These are phyloP conservation scores for Cottoperca gobio DNA, from an alignment of 2,797 vertebrate species.

Conservation along the genomic window DNA sequence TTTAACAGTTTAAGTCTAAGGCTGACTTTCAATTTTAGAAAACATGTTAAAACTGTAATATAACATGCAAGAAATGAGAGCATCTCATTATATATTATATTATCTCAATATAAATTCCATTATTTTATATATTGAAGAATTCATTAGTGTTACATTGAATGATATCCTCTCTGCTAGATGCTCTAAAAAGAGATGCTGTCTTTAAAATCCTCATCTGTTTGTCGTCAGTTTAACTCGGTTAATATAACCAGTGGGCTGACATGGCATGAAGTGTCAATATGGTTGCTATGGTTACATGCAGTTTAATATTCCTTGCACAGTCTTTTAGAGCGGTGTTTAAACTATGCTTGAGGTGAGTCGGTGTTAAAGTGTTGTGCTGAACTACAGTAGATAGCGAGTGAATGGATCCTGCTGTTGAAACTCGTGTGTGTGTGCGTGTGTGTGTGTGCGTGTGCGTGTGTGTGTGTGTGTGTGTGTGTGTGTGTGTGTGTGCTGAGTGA, in stretches of 20 bases:
- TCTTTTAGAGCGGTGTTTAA: neutral
- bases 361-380: neutral
- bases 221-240: neutral
- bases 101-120: neutral
- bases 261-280: no score
- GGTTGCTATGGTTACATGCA: neutral
- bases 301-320: neutral
- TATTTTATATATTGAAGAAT: neutral
- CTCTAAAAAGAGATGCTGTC: neutral
- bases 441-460: slow-evolving; percentile 10
- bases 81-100: no score
- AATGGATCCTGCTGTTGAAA: slow-evolving; percentile 19
- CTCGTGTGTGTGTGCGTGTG: slow-evolving; percentile 1
- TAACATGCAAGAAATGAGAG: neutral
- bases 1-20: slow-evolving; percentile 15
- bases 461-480: slow-evolving; percentile 17
- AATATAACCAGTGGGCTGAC: neutral
- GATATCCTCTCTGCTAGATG: neutral
- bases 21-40: slow-evolving; percentile 16
- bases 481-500: slow-evolving; percentile 57
- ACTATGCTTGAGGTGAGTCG: neutral
- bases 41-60: neutral
- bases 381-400: slow-evolving; percentile 21
- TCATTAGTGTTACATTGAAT: neutral
- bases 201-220: neutral